These are phyloP conservation scores for Trichomalopsis sarcophagae DNA, from an alignment of 1,140 invertebrate species.

Conservation along the genomic window DNA sequence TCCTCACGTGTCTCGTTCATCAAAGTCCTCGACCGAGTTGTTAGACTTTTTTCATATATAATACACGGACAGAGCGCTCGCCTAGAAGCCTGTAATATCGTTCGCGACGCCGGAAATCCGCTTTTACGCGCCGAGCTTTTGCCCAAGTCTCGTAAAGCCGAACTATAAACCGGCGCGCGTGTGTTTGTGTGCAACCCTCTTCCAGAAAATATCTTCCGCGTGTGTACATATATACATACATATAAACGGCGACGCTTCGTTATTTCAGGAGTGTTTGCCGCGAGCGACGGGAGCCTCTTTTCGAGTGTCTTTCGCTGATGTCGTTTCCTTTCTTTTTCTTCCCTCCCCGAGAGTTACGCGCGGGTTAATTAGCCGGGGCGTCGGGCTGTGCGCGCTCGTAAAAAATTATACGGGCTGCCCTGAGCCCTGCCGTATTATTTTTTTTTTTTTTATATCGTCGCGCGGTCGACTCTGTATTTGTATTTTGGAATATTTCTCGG, in stretches of 20 bases:
- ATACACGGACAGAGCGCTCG: neutral
- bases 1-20: neutral
- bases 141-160: neutral
- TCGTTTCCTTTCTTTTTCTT: neutral
- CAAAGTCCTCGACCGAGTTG: no score
- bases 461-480: no score
- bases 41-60: no score
- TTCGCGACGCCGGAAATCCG: slow-evolving; percentile 33
- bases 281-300: neutral
- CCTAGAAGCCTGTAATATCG: neutral
- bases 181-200: neutral
- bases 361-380: neutral
- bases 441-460: no score
- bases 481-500: no score
- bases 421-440: no score
- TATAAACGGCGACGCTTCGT: neutral
- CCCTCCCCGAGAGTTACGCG: neutral
- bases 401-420: neutral
- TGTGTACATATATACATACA: neutral
- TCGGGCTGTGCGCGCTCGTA: neutral
- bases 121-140: slow-evolving; percentile 31
- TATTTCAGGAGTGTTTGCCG: slow-evolving; percentile 19
- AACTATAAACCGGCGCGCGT: neutral
- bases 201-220: slow-evolving; percentile 7
- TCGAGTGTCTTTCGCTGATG: neutral